A percentile compares a stretch with the other conserved stretches of the same genome.
phyloP scores from a whole-genome alignment of 1,140 invertebrate genomes.

The Daktulosphaira vitifoliae region DNA sequence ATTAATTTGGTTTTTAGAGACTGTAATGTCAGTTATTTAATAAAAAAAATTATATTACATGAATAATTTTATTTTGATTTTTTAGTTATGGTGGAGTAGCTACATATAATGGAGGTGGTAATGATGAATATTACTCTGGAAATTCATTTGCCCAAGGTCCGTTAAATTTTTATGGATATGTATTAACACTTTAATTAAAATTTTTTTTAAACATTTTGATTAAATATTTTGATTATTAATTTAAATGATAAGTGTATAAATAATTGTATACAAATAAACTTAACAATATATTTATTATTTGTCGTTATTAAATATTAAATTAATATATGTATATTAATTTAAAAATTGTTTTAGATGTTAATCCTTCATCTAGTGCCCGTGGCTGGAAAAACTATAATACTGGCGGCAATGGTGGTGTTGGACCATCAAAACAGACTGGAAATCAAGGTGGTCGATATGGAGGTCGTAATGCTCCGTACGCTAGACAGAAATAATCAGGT shows the following conservation, averaged over 20 bases:
- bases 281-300: too few relatives aligned
- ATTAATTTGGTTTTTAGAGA: too few relatives aligned
- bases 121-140: constrained; percentile 28
- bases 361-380: neutral
- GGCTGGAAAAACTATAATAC: constrained; percentile 27
- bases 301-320: too few relatives aligned
- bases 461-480: constrained; percentile 19
- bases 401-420: neutral
- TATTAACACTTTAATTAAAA: neutral
- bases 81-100: constrained; percentile 25
- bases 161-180: neutral
- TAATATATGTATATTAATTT: too few relatives aligned
- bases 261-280: too few relatives aligned
- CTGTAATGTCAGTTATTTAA: too few relatives aligned
- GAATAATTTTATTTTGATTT: neutral
- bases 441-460: constrained; percentile 31
- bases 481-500: constrained; percentile 32
- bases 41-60: neutral
- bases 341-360: too few relatives aligned
- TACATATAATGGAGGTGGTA: constrained; percentile 24
- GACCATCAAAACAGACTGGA: constrained; percentile 22
- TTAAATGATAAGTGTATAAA: constrained; percentile 1
- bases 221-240: neutral
- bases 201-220: neutral
- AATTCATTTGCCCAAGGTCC: constrained; percentile 19